Evolutionary conservation across 2,797 vertebrate genomes (phyloP), one percentile per base, ranked within the genome.

Genomic region (Poeciliopsis turneri): DNA sequence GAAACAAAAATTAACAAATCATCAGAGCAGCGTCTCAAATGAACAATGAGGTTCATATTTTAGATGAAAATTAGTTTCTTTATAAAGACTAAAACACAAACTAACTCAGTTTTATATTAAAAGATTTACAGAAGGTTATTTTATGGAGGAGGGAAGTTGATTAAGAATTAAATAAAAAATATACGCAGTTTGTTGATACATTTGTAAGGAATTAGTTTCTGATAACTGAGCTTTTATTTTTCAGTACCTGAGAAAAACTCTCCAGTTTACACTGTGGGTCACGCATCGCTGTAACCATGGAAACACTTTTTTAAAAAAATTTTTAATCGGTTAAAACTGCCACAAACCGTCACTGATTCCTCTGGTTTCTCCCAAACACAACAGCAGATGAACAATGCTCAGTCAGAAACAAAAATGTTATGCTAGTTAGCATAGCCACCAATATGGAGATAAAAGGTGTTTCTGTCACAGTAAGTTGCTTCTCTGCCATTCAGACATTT

Each of bases 1-100:
- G 90, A 78, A 94, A 88, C 10, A 69, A 33, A 90, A 47, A 79
- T 92, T 6, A 71, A 78, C 10, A 47, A 79, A 28, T 76, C n/a
- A 80, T 84, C 13, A 78, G 30, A 75, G 77, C 25, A 4, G 47
- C 12, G 39, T 57, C 18, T 18, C 18, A 33, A 39, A 75, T n/a
- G n/a, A 59, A 30, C 7, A 41, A 25, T 10, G 18, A 66, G 8
- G 33, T 23, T 61, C 13, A 61, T 13, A 30, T 16, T 61, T 61
- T 30, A 30, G 28, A 3, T 23, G n/a, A 51, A 51, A 51, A 30
- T 61, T 61, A 0, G 23, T 15, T 16, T 64, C 2, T 64, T 36
- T 18, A 16, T 36, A 30, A 15, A 15, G 28, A 8, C 59, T 9
- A 5, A 30, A 64, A 64, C 30, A 64, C 30, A 61, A 15, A 30